Evolutionary conservation across 2,888 invertebrate genomes (phyloP).

Genomic region (Caenorhabditis plicata): DNA sequence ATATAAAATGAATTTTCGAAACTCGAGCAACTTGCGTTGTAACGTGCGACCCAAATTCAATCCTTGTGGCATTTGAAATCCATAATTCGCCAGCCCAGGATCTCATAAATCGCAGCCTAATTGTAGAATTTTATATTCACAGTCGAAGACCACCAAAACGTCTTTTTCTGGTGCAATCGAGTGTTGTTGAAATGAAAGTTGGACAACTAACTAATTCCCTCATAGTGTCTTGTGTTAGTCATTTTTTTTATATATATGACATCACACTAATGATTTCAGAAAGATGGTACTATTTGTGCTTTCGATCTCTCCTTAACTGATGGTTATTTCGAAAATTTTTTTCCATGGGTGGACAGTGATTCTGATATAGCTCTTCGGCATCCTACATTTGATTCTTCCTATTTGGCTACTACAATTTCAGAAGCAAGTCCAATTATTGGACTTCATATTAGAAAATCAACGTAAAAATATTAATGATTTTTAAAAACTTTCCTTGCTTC

Average conservation of each 20-base stretch:
- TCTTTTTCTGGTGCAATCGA: constrained; percentile 23
- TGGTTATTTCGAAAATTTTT: constrained; percentile 10
- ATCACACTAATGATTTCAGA: constrained; percentile 7
- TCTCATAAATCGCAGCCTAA: constrained; percentile 18
- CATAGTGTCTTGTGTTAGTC: constrained; percentile 18
- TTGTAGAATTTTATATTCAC: constrained; percentile 28
- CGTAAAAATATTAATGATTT: constrained; percentile 1
- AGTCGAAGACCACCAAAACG: constrained; percentile 25
- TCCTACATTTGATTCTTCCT: constrained; percentile 30
- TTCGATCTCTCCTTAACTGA: constrained; percentile 19
- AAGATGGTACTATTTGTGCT: constrained; percentile 24
- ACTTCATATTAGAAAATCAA: constrained; percentile 10
- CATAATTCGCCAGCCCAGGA: constrained; percentile 20
- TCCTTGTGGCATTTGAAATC: constrained; percentile 25
- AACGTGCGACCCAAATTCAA: constrained; percentile 16
- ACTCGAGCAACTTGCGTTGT: constrained; percentile 16
- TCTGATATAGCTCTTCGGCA: constrained; percentile 23
- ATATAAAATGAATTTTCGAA: constrained; percentile 3
- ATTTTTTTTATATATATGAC: background rate
- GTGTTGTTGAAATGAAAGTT: constrained; percentile 15
- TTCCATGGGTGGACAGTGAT: constrained; percentile 27
- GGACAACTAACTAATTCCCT: constrained; percentile 3
- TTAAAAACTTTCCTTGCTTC: too few species aligned
- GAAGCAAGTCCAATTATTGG: constrained; percentile 27
- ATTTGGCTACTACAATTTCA: constrained; percentile 20